phyloP scores from a whole-genome alignment of 1,140 invertebrate genomes.

The Drosophila ananassae region DNA sequence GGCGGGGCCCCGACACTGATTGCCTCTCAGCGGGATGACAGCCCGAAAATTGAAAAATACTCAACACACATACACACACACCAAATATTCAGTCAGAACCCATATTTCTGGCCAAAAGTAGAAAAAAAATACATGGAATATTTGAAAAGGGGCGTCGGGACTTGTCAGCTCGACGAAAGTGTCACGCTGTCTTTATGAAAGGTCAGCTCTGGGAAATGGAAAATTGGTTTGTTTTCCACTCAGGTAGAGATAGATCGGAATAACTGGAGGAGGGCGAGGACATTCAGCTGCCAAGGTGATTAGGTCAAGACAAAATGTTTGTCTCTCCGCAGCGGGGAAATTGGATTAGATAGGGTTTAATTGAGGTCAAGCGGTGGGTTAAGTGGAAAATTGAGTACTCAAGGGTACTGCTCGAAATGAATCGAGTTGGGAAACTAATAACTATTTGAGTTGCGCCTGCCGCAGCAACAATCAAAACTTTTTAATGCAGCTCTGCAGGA shows the following conservation, averaged over 20 bases:
- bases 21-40: constrained; percentile 63
- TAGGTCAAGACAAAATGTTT: constrained; percentile 54
- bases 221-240: constrained; percentile 43
- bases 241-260: constrained; percentile 65
- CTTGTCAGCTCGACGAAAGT: constrained; percentile 48
- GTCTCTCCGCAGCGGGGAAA: constrained; percentile 35
- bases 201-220: constrained; percentile 35
- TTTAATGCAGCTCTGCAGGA: constrained; percentile 65
- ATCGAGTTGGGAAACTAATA: constrained; percentile 24
- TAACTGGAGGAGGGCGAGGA: neutral
- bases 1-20: constrained; percentile 68
- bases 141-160: constrained; percentile 33
- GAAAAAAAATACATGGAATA: constrained; percentile 7
- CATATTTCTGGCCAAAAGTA: constrained; percentile 2
- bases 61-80: neutral
- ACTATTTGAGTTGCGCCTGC: constrained; percentile 20
- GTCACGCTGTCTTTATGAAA: constrained; percentile 66
- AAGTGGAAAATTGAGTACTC: constrained; percentile 43
- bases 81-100: constrained; percentile 17
- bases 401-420: neutral
- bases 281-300: constrained; percentile 57
- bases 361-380: constrained; percentile 68
- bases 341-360: constrained; percentile 67
- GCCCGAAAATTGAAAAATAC: constrained; percentile 57
- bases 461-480: constrained; percentile 75